Evolutionary conservation across 2,888 invertebrate genomes (phyloP).

Genomic region (Sesia apiformis): DNA sequence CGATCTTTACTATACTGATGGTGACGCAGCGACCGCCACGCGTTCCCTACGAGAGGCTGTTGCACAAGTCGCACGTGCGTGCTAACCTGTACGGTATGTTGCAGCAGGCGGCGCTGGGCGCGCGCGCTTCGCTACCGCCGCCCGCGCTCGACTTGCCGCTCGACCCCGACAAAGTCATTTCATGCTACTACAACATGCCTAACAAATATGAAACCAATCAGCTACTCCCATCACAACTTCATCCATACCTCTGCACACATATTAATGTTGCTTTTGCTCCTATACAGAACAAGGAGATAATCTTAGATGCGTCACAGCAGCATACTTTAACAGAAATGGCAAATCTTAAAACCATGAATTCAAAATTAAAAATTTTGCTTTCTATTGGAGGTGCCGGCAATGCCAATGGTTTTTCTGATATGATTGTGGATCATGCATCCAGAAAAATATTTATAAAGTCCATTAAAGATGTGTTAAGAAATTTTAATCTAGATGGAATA

Average conservation of each 20-base stretch:
- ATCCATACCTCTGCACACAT: slow-evolving; percentile 86
- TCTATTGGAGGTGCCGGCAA: slow-evolving; percentile 81
- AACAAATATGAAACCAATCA: slow-evolving; percentile 16
- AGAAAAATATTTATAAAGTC: slow-evolving; percentile 78
- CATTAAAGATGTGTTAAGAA: slow-evolving; percentile 64
- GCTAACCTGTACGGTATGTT: not conserved
- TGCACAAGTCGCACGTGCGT: not conserved
- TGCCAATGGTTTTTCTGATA: slow-evolving; percentile 78
- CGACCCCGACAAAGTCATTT: slow-evolving; percentile 27
- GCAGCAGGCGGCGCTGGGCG: not conserved
- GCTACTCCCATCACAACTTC: slow-evolving; percentile 74
- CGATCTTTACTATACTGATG: not conserved
- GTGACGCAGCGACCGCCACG: not conserved
- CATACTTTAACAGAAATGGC: slow-evolving; percentile 50
- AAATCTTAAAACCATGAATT: slow-evolving; percentile 74
- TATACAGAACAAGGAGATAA: slow-evolving; percentile 76
- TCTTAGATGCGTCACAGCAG: slow-evolving; percentile 57
- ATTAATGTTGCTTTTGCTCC: slow-evolving; percentile 85
- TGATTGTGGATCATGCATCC: slow-evolving; percentile 81
- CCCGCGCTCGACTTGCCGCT: not conserved
- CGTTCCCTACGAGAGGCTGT: not conserved
- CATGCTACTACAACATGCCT: slow-evolving; percentile 83
- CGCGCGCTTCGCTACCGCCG: not conserved
- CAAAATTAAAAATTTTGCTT: slow-evolving; percentile 82
- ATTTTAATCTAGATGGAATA: slow-evolving; percentile 78